Percentiles rank a stretch among this genome's conserved stretches.
Conservation (phyloP, 2,797 vertebrate species). For the Alosa sapidissima region DNA sequence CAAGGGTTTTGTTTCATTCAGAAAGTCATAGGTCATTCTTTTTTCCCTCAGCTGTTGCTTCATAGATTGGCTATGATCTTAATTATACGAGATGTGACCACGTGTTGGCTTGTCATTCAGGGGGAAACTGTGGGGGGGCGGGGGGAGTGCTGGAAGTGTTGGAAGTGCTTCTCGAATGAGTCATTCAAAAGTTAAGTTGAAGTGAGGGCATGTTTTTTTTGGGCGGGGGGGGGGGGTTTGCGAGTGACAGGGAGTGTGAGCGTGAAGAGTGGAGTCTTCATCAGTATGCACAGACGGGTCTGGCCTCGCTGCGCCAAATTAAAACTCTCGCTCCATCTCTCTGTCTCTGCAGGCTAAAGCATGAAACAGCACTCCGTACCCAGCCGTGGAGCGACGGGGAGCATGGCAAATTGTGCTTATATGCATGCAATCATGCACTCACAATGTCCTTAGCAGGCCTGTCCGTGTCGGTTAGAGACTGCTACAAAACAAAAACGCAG, state of each 20-base stretch:
- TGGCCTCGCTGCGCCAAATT: slow-evolving; percentile 14
- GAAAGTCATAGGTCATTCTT: neutral
- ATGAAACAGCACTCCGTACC: neutral
- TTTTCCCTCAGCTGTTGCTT: neutral
- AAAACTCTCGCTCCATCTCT: neutral
- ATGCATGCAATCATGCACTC: slow-evolving; percentile 18
- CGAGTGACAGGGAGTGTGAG: neutral
- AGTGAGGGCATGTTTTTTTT: neutral
- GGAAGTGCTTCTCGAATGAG: slow-evolving; percentile 25
- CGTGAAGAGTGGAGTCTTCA: neutral
- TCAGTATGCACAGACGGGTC: slow-evolving; percentile 26
- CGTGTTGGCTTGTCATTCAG: neutral
- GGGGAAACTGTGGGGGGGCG: neutral
- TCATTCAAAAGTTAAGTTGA: slow-evolving; percentile 19
- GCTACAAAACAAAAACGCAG: neutral
- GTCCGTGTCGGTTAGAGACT: neutral
- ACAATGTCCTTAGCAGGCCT: neutral
- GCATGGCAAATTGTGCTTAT: neutral
- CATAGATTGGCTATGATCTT: neutral
- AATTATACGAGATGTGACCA: neutral
- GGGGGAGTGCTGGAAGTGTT: slow-evolving; percentile 31
- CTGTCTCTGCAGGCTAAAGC: slow-evolving; percentile 5
- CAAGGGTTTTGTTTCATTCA: neutral
- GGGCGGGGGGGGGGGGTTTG: too few species aligned
- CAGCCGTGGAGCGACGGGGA: neutral